These are phyloP conservation scores for Drosophila oshimai DNA, from an alignment of 1,140 invertebrate genomes.

Conservation along the genomic window DNA sequence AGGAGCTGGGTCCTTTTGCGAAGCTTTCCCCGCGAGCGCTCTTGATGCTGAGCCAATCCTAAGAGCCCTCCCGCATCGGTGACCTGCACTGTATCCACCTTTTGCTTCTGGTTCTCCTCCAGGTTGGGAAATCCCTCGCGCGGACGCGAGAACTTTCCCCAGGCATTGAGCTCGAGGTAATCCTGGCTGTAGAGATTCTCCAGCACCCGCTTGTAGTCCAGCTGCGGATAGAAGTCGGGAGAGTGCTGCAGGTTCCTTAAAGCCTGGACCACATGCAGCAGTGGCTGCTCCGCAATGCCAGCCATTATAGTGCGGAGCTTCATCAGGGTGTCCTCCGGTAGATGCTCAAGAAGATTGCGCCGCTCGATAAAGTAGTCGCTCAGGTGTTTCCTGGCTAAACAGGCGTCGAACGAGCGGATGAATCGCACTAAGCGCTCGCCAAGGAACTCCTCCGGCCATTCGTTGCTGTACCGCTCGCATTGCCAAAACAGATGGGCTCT, in stretches of 20 bases:
- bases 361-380: conserved; percentile 89
- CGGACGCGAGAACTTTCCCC: conserved; percentile 51
- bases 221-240: conserved; percentile 86
- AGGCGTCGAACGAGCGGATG: conserved; percentile 85
- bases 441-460: conserved; percentile 88
- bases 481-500: conserved; percentile 90
- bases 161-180: conserved; percentile 82
- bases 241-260: conserved; percentile 86
- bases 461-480: conserved; percentile 87
- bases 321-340: conserved; percentile 86
- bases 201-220: conserved; percentile 86
- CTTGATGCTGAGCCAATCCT: conserved; percentile 66
- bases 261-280: conserved; percentile 87
- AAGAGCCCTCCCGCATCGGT: conserved; percentile 56
- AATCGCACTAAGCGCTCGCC: conserved; percentile 87
- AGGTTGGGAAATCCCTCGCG: not conserved
- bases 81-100: not conserved
- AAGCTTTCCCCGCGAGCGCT: conserved; percentile 47
- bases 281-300: conserved; percentile 87
- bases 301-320: conserved; percentile 87
- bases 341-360: conserved; percentile 88
- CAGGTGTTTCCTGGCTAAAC: conserved; percentile 84
- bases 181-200: conserved; percentile 85
- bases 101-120: not conserved
- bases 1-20: conserved; percentile 66